Percentiles rank a stretch among this genome's conserved stretches.
Evolutionary conservation across 2,888 invertebrate genomes (phyloP).

Genomic region (Tenthredo scrophulariae): DNA sequence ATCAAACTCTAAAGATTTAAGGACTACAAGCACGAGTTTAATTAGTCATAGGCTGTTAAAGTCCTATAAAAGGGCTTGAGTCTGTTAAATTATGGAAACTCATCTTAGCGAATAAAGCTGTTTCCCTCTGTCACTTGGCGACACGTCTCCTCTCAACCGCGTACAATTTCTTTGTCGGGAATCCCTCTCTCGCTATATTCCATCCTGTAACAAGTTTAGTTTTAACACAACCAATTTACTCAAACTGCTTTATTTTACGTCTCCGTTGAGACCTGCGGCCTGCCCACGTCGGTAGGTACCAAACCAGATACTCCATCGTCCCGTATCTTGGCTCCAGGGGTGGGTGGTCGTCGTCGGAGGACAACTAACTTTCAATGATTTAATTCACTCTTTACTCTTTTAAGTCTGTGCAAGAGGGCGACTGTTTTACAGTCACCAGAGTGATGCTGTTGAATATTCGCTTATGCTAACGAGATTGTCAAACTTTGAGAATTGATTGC

Average conservation of each 20-base stretch:
- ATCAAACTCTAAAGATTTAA: neutral
- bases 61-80: slow-evolving; percentile 8
- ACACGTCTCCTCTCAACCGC: slow-evolving; percentile 26
- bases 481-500: slow-evolving; percentile 31
- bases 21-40: slow-evolving; percentile 3
- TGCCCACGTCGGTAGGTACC: neutral
- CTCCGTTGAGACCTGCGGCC: slow-evolving; percentile 58
- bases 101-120: slow-evolving; percentile 5
- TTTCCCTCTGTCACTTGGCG: slow-evolving; percentile 30
- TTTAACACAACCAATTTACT: slow-evolving; percentile 69
- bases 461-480: slow-evolving; percentile 29
- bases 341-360: slow-evolving; percentile 24
- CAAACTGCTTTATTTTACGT: slow-evolving; percentile 68
- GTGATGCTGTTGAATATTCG: slow-evolving; percentile 32
- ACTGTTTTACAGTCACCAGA: slow-evolving; percentile 3
- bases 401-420: neutral
- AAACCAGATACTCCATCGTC: slow-evolving; percentile 7
- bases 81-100: slow-evolving; percentile 45
- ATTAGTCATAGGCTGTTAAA: slow-evolving; percentile 27
- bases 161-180: neutral
- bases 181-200: slow-evolving; percentile 44
- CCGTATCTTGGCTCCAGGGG: neutral
- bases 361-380: slow-evolving; percentile 67
- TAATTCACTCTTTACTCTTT: slow-evolving; percentile 66
- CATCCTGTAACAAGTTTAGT: slow-evolving; percentile 66